These are phyloP conservation scores for Actenoides hombroni DNA, from an alignment of 2,113 vertebrate genomes.

Conservation along the genomic window DNA sequence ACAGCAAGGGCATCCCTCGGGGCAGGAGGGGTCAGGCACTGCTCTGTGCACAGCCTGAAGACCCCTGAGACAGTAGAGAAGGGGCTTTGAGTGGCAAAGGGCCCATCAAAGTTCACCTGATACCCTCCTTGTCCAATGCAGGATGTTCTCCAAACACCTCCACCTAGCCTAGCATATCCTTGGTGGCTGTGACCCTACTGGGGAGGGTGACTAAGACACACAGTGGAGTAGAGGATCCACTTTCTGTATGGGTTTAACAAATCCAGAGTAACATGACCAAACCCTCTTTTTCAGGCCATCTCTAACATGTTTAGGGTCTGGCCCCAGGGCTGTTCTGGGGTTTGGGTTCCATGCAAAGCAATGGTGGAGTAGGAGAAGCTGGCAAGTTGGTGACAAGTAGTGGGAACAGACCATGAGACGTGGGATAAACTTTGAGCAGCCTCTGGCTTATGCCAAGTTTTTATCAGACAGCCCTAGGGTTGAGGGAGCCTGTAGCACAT, in stretches of 20 bases:
- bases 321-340: background rate
- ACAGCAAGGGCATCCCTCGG: fast-evolving
- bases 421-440: background rate
- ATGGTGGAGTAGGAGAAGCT: background rate
- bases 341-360: background rate
- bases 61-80: fast-evolving
- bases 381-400: background rate
- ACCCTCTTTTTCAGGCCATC: background rate
- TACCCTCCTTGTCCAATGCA: background rate
- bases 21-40: background rate
- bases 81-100: background rate
- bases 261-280: background rate
- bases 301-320: background rate
- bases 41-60: background rate
- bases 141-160: background rate
- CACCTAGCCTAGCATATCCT: background rate
- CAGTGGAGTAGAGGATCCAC: background rate
- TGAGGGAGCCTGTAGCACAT: background rate
- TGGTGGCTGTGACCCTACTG: fast-evolving
- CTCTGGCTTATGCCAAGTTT: background rate
- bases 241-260: background rate
- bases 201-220: background rate
- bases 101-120: background rate
- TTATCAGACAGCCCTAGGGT: background rate
- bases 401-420: fast-evolving